Evolutionary conservation across 2,797 vertebrate species (phyloP), one percentile per base, ranked within the genome.

Genomic region (Bryconaethiops microstoma): DNA sequence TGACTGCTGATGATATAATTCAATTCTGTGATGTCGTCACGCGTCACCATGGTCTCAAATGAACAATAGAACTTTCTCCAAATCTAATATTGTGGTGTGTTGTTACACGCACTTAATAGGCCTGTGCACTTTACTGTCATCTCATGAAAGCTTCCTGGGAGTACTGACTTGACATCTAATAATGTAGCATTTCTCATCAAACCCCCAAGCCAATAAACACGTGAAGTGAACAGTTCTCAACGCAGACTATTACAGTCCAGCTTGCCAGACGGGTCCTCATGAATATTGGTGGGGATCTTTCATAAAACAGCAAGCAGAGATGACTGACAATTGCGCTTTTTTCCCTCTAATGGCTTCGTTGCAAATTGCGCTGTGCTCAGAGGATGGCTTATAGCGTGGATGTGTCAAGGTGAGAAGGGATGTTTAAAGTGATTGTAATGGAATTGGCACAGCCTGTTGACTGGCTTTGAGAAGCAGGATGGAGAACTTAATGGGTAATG

Each of bases 381-480:
- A 80, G 81, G 76, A 87, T 82, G 77, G 83, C 65, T 13, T 25
- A 80, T 72, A 85, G 86, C 69, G 79, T 68, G 55, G 78, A 72
- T 68, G 77, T 86, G 80, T 84, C 81, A 87, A 86, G 88, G 83
- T 90, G 88, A 89, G 85, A 84, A 67, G 78, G 79, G 82, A 86
- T 84, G 81, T 86, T 84, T 54, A 82, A 88, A 90, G 71, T 86
- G 86, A 90, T 85, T 92, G 83, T 85, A 87, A 88, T 76, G 77
- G 87, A 86, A 86, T 60, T 79, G 87, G 78, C 55, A 45, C 74
- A 29, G 45, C 48, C 69, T 86, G 89, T 89, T 82, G 89, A 87
- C 85, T 85, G 84, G 70, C 76, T 85, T 59, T 79, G 83, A 77
- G 77, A 84, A 88, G 86, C 82, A 76, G 83, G 87, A 91, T 85